Evolutionary conservation across 2,888 invertebrate species (phyloP).

Genomic region (Aplocera efformata): DNA sequence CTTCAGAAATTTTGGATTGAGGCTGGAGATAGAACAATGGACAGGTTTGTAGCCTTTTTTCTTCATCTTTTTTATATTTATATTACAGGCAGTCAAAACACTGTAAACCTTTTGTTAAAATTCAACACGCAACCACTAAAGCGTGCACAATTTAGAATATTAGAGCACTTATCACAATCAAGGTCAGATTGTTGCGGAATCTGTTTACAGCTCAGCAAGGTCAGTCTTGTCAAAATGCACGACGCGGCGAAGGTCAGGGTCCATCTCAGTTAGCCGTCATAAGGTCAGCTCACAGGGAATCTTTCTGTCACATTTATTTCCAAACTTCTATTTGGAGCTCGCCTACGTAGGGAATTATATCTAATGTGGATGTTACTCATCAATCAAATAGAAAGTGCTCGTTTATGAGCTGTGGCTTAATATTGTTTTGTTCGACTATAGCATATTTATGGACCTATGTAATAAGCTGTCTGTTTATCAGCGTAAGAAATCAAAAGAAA

Average conservation of each 20-base stretch:
- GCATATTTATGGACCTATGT: neutral
- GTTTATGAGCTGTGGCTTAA: neutral
- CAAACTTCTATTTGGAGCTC: slow-evolving; percentile 20
- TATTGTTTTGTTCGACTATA: no score
- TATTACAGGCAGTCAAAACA: no score
- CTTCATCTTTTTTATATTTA: neutral
- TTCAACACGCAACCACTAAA: neutral
- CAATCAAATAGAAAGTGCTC: neutral
- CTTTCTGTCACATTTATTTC: slow-evolving; percentile 22
- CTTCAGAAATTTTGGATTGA: no score
- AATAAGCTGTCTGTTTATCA: no score
- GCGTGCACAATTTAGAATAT: slow-evolving; percentile 2
- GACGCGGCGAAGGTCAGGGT: slow-evolving; percentile 36
- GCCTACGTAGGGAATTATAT: slow-evolving; percentile 20
- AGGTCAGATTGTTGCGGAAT: slow-evolving; percentile 24
- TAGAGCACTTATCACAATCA: slow-evolving; percentile 20
- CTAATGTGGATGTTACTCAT: slow-evolving; percentile 7
- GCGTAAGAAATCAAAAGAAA: no score
- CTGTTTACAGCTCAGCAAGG: slow-evolving; percentile 28
- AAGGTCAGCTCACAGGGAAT: slow-evolving; percentile 21
- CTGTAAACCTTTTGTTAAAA: no score
- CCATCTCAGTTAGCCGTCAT: slow-evolving; percentile 23
- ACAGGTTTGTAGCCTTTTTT: no score
- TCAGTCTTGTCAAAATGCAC: slow-evolving; percentile 35
- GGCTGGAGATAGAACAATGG: no score